These are phyloP conservation scores for Tetrao urogallus DNA, from an alignment of 2,113 vertebrate species.

Conservation along the genomic window DNA sequence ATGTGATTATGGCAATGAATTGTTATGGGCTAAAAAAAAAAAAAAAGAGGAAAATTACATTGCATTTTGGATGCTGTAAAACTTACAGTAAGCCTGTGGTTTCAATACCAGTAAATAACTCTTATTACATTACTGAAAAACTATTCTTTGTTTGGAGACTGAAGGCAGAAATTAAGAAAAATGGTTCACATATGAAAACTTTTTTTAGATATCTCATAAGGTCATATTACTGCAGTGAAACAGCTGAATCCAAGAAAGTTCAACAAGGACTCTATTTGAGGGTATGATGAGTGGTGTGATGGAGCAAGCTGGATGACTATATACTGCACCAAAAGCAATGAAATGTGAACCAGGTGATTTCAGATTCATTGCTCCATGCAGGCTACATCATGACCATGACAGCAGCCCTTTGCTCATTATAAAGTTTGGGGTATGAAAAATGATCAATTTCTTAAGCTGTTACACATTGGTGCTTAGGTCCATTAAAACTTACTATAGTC, in stretches of 20 bases:
- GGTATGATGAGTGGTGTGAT: conserved; percentile 54
- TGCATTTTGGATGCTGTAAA: conserved; percentile 70
- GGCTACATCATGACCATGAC: conserved; percentile 16
- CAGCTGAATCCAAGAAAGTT: conserved; percentile 40
- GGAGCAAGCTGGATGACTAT: conserved; percentile 29
- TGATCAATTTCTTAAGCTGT: neutral
- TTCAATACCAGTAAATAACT: conserved; percentile 74
- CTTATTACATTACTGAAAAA: conserved; percentile 72
- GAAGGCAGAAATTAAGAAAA: conserved; percentile 69
- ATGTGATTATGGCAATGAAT: conserved; percentile 63
- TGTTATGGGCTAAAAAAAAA: conserved; percentile 57
- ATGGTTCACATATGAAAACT: conserved; percentile 37
- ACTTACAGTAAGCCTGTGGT: conserved; percentile 64
- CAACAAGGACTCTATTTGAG: conserved; percentile 59
- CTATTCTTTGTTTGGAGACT: conserved; percentile 62
- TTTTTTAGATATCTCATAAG: conserved; percentile 40
- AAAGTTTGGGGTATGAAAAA: neutral
- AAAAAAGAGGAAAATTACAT: neutral
- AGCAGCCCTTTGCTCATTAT: neutral
- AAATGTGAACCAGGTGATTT: conserved; percentile 55
- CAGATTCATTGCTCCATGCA: conserved; percentile 32
- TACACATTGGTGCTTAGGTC: neutral
- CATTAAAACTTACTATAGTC: neutral
- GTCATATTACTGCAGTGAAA: conserved; percentile 55
- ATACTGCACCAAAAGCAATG: conserved; percentile 43